Conservation (phyloP, 2,888 invertebrate genomes). For the Gastracanthus pulcherrimus region DNA sequence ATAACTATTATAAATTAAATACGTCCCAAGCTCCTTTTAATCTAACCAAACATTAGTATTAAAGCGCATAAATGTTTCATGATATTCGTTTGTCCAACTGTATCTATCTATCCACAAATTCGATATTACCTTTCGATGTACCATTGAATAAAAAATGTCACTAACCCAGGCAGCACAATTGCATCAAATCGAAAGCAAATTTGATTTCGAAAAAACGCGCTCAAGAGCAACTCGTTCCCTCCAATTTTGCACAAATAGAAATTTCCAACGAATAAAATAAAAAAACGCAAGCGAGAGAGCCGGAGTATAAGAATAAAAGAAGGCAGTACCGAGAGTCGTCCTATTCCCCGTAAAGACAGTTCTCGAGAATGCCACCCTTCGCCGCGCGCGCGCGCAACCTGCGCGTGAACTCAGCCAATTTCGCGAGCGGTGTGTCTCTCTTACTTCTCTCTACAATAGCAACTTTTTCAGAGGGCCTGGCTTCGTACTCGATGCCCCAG, state of each 20-base stretch:
- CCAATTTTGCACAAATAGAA: constrained; percentile 15
- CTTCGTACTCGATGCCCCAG: constrained; percentile 89
- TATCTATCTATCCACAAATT: no score
- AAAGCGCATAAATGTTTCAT: no score
- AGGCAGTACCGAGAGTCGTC: background rate
- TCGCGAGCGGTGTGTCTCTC: background rate
- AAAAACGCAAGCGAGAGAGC: background rate
- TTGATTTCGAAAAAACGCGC: constrained; percentile 17
- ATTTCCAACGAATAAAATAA: background rate
- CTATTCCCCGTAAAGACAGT: background rate
- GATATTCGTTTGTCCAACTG: no score
- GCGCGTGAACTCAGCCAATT: constrained; percentile 20
- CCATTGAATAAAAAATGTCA: no score
- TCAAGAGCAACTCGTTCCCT: background rate
- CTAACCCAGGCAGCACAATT: background rate
- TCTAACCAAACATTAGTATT: no score
- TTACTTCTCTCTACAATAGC: background rate
- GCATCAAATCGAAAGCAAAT: constrained; percentile 4
- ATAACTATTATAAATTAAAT: no score
- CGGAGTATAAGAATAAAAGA: background rate
- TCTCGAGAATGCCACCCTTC: constrained; percentile 8
- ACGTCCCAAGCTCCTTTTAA: no score
- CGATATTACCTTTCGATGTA: no score
- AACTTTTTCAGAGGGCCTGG: constrained; percentile 83
- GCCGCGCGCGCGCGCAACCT: background rate